phyloP scores from a whole-genome alignment of 2,888 invertebrate genomes.

The Conops quadrifasciatus region DNA sequence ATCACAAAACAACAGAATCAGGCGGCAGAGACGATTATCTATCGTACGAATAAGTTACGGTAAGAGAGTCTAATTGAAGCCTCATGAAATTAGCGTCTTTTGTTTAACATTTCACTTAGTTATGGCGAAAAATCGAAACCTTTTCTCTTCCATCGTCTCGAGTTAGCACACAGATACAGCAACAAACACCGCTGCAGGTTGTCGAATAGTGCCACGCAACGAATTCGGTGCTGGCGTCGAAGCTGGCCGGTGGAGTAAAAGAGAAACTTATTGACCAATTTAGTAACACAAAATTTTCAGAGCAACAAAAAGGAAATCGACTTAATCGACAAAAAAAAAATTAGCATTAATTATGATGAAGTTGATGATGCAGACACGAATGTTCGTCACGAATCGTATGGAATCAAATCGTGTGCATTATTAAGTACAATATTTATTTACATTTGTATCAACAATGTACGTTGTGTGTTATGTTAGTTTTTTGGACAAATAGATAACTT shows the following conservation, averaged over 20 bases:
- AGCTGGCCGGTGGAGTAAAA: not conserved
- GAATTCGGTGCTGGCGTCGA: not conserved
- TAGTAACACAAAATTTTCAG: conserved; percentile 33
- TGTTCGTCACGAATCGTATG: no score
- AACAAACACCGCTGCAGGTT: not conserved
- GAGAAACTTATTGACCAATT: conserved; percentile 39
- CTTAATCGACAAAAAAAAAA: conserved; percentile 56
- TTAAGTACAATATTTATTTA: no score
- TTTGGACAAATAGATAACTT: no score
- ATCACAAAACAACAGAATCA: not conserved
- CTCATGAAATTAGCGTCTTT: conserved; percentile 62
- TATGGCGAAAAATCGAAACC: conserved; percentile 28
- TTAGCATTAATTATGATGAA: conserved; percentile 59
- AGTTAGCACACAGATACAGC: conserved; percentile 47
- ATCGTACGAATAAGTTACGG: conserved; percentile 39
- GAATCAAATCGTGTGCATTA: conserved; percentile 36
- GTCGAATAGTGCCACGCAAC: not conserved
- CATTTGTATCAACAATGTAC: not conserved
- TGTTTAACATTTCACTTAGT: conserved; percentile 56
- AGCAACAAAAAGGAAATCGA: conserved; percentile 50
- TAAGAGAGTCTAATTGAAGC: conserved; percentile 56
- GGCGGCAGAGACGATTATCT: not conserved
- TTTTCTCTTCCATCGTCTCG: conserved; percentile 1
- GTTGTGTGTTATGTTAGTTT: no score
- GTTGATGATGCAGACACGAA: no score